Evolutionary conservation across 1,140 invertebrate genomes (phyloP).

Genomic region (Batillaria attramentaria): DNA sequence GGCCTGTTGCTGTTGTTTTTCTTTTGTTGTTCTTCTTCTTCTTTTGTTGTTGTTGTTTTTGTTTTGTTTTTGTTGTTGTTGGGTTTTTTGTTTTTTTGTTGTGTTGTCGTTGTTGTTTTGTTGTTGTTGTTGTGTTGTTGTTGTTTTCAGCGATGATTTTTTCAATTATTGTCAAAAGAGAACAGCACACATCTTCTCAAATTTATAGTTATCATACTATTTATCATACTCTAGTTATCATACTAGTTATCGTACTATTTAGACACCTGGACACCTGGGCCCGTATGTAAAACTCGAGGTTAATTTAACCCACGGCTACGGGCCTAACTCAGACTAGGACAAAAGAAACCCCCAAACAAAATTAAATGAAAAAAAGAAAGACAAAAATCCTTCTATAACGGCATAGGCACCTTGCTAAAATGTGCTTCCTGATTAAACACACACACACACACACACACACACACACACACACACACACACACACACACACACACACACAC

Average conservation of each 20-base stretch:
- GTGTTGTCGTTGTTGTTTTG: too few relatives aligned
- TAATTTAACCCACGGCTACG: neutral
- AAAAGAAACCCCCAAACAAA: neutral
- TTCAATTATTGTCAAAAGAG: too few relatives aligned
- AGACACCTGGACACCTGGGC: neutral
- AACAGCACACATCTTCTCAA: too few relatives aligned
- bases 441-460: constrained; percentile 11
- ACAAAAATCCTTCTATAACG: neutral
- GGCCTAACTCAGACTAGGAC: neutral
- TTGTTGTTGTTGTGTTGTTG: too few relatives aligned
- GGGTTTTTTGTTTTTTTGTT: neutral
- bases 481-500: neutral
- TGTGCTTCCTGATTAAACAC: too few relatives aligned
- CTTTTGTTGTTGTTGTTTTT: neutral
- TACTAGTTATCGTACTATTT: too few relatives aligned
- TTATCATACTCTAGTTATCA: too few relatives aligned
- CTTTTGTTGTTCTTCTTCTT: neutral
- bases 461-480: constrained; percentile 18
- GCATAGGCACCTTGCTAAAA: neutral
- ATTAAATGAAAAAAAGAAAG: neutral
- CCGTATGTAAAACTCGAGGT: too few relatives aligned
- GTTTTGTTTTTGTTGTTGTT: neutral
- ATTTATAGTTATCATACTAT: too few relatives aligned
- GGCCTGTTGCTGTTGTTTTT: neutral
- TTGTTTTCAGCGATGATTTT: too few relatives aligned